Evolutionary conservation across 2,797 vertebrate genomes (phyloP).

Genomic region (Tenualosa thibaudeaui): DNA sequence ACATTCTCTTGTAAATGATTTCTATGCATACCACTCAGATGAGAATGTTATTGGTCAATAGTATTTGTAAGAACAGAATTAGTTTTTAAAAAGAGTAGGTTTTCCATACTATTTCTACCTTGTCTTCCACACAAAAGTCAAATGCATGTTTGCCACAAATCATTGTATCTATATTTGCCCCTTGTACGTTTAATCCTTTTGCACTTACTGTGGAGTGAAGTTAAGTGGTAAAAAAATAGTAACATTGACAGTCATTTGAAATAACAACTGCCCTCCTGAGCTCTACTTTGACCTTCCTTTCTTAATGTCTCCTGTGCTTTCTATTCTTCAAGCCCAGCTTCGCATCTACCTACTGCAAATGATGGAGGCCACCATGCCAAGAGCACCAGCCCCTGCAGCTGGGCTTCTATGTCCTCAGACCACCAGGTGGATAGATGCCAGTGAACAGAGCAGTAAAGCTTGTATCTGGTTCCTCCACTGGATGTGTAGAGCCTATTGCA

Average conservation of each 20-base stretch:
- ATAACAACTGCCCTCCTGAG: neutral
- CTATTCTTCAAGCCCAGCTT: neutral
- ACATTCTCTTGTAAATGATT: neutral
- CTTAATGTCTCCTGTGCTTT: neutral
- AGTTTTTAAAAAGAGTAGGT: neutral
- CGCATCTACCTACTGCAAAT: neutral
- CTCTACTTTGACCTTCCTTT: neutral
- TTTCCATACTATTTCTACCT: neutral
- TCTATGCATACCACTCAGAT: too few relatives aligned
- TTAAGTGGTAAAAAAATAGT: neutral
- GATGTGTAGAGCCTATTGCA: neutral
- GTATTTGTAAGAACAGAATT: too few relatives aligned
- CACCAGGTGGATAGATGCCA: neutral
- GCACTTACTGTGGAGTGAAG: too few relatives aligned
- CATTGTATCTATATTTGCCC: too few relatives aligned
- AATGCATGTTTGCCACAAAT: too few relatives aligned
- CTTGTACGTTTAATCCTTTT: too few relatives aligned
- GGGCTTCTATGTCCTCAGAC: neutral
- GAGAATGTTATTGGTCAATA: too few relatives aligned
- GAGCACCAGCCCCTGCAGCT: neutral
- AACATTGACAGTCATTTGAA: neutral
- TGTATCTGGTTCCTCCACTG: neutral
- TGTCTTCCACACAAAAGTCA: too few relatives aligned
- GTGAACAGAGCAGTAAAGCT: neutral
- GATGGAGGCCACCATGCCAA: neutral